Conservation (phyloP, 2,888 invertebrate species). For the Cryptus viduatorius region DNA sequence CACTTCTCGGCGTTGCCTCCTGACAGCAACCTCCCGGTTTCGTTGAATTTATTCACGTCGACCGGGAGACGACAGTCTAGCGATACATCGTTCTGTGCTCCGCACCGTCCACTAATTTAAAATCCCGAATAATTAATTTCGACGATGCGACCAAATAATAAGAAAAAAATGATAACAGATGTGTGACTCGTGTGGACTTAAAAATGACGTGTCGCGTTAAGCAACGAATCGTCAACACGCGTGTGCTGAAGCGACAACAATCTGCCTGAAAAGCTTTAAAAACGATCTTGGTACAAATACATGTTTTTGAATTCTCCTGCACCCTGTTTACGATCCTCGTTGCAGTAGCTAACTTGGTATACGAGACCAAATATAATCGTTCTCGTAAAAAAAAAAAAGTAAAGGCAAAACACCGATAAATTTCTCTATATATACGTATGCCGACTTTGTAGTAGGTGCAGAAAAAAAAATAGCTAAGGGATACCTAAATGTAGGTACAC, state of each 20-base stretch:
- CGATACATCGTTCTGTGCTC: constrained; percentile 77
- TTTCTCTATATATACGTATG: constrained; percentile 41
- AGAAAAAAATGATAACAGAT: neutral
- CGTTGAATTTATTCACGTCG: constrained; percentile 97
- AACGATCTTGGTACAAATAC: constrained; percentile 69
- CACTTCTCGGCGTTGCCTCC: constrained; percentile 90
- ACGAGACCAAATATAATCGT: constrained; percentile 55
- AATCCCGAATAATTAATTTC: constrained; percentile 67
- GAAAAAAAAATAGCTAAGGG: constrained; percentile 25
- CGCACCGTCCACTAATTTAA: constrained; percentile 81
- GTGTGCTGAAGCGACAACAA: constrained; percentile 48
- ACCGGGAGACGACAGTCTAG: constrained; percentile 95
- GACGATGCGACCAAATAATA: constrained; percentile 1
- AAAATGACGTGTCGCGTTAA: neutral
- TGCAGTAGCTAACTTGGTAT: constrained; percentile 49
- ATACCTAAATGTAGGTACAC: constrained; percentile 51
- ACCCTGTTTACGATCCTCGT: constrained; percentile 52
- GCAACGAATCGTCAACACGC: constrained; percentile 36
- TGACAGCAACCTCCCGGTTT: constrained; percentile 94
- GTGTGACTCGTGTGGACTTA: neutral
- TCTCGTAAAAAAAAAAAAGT: constrained; percentile 30
- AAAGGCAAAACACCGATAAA: constrained; percentile 20
- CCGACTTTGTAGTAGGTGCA: neutral
- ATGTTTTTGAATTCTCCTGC: constrained; percentile 61
- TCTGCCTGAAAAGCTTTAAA: constrained; percentile 69